These are phyloP conservation scores for Drosophila borealis DNA, from an alignment of 2,888 invertebrate species.

Conservation along the genomic window DNA sequence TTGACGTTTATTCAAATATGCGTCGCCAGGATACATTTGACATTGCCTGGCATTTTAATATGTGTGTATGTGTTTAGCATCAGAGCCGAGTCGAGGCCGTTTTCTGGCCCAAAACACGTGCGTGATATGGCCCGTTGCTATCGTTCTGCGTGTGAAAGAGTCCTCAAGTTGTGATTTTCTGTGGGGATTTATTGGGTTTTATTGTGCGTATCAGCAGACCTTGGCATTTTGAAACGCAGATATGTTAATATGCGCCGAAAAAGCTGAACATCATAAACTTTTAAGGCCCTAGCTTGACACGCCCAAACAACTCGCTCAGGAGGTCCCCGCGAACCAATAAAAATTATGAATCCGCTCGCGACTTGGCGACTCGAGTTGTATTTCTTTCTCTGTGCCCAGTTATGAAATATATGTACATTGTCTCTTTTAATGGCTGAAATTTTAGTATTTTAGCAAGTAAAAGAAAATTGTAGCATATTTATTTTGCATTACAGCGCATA, in stretches of 20 bases:
- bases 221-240: constrained; percentile 65
- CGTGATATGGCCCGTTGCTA: constrained; percentile 34
- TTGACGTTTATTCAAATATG: constrained; percentile 81
- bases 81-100: background rate
- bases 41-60: constrained; percentile 58
- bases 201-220: constrained; percentile 71
- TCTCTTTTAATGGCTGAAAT: constrained; percentile 39
- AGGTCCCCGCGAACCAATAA: constrained; percentile 27
- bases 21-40: constrained; percentile 60
- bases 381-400: constrained; percentile 5
- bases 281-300: constrained; percentile 40
- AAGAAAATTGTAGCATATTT: constrained; percentile 48
- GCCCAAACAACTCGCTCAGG: constrained; percentile 4
- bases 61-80: constrained; percentile 14
- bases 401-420: constrained; percentile 4
- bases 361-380: constrained; percentile 20
- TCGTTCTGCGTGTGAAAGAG: constrained; percentile 64
- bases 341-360: constrained; percentile 47
- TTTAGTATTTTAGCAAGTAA: constrained; percentile 17
- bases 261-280: constrained; percentile 54
- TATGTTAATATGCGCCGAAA: constrained; percentile 61
- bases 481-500: constrained; percentile 57
- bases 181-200: constrained; percentile 69
- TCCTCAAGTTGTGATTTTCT: constrained; percentile 74
- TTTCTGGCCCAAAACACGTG: constrained; percentile 24